Base-by-base conservation (phyloP, 2,797 vertebrate genomes). In the Halcyon chelicuti region DNA sequence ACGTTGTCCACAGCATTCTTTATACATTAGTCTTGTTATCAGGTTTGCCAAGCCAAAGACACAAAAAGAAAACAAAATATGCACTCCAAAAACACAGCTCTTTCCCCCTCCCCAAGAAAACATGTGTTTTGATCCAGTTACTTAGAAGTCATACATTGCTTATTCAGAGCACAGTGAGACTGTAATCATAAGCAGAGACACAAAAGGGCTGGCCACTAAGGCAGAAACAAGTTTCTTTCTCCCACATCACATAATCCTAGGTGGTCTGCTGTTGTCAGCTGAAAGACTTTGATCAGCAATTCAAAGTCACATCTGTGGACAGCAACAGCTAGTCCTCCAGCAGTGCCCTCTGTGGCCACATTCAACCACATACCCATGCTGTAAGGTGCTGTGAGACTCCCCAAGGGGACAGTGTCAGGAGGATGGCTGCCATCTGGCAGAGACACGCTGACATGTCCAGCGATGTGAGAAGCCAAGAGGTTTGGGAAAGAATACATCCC, bases 381-480 rank as follows among this genome's bases (percentile, higher is more conserved):
- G 1, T 6, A 25, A 46, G 54, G 20, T 18, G 16, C 33, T 6
- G 2, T 12, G 4, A 28, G 46, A 65, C 46, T 54, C 14, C 8
- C 17, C 26, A 9, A 15, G 22, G 13, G 31, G 11, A 44, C 4
- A 4, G 42, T 13, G 37, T 17, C 57, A 49, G 71, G 12, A 42
- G 4, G 10, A 9, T 1, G 4, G 17, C 10, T 6, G 1, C 14
- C 1, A 2, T 21, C n/a, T 31, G 20, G 11, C 18, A 75, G 70
- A 58, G 15, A 39, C 12, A 52, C 1, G 0, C 4, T 37, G 28
- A 42, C 9, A 28, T 1, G 4, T 49, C 9, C 0, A 0, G 35
- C 29, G 40, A 14, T 66, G 26, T 0, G 0, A 71, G 29, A 31
- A 15, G 20, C 33, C 23, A 61, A 79, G 28, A 9, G 16, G 1